Conservation (phyloP, 2,113 vertebrate species). For the Halcyon senegalensis region DNA sequence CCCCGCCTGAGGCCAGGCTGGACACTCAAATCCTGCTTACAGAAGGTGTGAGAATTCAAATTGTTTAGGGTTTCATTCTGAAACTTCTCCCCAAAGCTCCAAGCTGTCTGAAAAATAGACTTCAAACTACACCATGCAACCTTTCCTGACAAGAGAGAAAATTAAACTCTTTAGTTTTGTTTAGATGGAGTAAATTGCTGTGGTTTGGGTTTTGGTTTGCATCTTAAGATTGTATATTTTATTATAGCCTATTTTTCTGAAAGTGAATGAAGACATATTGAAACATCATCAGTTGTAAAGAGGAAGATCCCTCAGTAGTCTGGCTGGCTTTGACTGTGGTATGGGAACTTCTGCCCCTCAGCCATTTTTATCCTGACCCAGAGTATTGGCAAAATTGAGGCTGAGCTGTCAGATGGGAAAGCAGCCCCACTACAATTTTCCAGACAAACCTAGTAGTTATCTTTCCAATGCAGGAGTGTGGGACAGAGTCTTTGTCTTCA, state of each 20-base stretch:
- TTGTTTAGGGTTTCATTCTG: not conserved
- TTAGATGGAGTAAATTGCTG: not conserved
- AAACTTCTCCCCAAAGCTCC: not conserved
- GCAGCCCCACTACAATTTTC: not conserved
- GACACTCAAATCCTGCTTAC: not conserved
- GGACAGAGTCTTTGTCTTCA: not conserved
- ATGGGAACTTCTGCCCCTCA: not conserved
- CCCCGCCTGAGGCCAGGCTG: not conserved
- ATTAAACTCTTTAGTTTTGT: not conserved
- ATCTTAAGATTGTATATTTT: not conserved
- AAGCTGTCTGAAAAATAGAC: not conserved
- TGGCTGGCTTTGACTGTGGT: not conserved
- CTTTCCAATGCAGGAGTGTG: not conserved
- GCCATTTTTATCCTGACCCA: not conserved
- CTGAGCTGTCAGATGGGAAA: not conserved
- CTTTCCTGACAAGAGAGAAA: not conserved
- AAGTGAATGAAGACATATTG: not conserved
- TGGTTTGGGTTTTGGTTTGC: not conserved
- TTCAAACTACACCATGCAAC: not conserved
- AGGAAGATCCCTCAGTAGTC: not conserved
- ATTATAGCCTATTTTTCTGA: not conserved
- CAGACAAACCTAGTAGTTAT: not conserved
- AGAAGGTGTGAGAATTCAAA: not conserved
- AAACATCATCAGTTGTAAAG: not conserved
- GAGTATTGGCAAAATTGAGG: not conserved